A percentile compares a stretch with the other conserved stretches of the same genome.
phyloP scores from a whole-genome alignment of 1,140 invertebrate species.

The Drosophila sulfurigaster region DNA sequence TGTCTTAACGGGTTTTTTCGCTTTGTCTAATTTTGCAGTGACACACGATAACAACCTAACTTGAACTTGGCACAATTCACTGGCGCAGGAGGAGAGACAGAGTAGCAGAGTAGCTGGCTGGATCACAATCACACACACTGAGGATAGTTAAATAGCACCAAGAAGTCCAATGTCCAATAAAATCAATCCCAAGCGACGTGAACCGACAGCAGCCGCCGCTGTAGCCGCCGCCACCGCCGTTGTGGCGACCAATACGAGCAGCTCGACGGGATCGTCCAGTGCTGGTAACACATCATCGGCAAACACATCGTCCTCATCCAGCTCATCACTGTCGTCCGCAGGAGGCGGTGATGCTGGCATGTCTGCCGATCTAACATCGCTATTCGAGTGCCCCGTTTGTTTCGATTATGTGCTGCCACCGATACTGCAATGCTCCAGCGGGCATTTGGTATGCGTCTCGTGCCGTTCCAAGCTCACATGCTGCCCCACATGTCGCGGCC shows the following conservation, averaged over 20 bases:
- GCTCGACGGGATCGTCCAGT: slow-evolving; percentile 66
- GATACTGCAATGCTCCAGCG: slow-evolving; percentile 95
- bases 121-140: slow-evolving; percentile 19
- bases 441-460: slow-evolving; percentile 95
- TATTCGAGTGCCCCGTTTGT: slow-evolving; percentile 99
- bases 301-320: slow-evolving; percentile 84
- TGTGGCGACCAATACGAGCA: slow-evolving; percentile 74
- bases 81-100: slow-evolving; percentile 5
- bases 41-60: neutral
- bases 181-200: slow-evolving; percentile 84
- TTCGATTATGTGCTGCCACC: slow-evolving; percentile 99
- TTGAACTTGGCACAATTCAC: neutral
- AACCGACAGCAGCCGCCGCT: slow-evolving; percentile 78
- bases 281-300: slow-evolving; percentile 77
- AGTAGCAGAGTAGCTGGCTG: too few relatives aligned
- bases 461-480: slow-evolving; percentile 98
- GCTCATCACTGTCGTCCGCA: slow-evolving; percentile 82
- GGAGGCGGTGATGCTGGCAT: slow-evolving; percentile 86
- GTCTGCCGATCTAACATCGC: slow-evolving; percentile 95
- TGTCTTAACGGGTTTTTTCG: slow-evolving; percentile 4
- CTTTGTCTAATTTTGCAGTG: slow-evolving; percentile 26
- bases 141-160: slow-evolving; percentile 40
- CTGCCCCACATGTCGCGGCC: slow-evolving; percentile 98
- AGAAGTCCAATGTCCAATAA: slow-evolving; percentile 84
- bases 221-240: slow-evolving; percentile 67